A percentile compares a stretch with the other conserved stretches of the same genome.
phyloP scores from a whole-genome alignment of 1,140 invertebrate genomes.

The Bradynema listronoti region DNA sequence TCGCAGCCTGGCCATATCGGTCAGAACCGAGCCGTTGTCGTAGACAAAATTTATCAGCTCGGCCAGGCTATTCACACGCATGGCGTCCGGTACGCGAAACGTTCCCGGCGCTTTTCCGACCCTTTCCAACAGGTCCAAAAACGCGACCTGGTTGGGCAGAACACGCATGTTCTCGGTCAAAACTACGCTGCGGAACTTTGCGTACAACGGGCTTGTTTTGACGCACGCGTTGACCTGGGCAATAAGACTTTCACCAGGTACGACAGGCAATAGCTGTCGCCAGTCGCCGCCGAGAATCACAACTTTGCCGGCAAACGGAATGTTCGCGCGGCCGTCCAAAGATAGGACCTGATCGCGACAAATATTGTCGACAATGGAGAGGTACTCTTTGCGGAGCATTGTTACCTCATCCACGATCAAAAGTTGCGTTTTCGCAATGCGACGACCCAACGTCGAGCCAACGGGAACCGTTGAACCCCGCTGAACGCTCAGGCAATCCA shows the following conservation, averaged over 20 bases:
- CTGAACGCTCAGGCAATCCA: too few relatives aligned
- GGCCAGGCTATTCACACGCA: too few relatives aligned
- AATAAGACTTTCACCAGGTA: constrained; percentile 26
- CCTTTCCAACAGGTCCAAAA: too few relatives aligned
- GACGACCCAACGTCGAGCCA: too few relatives aligned
- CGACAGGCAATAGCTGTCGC: constrained; percentile 44
- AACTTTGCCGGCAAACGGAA: constrained; percentile 47
- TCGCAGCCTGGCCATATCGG: too few relatives aligned
- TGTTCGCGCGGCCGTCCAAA: too few relatives aligned
- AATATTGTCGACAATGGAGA: constrained; percentile 11
- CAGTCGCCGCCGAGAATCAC: constrained; percentile 50
- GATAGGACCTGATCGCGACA: too few relatives aligned
- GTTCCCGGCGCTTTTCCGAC: too few relatives aligned
- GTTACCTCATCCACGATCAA: constrained; percentile 22
- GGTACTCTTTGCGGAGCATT: constrained; percentile 6
- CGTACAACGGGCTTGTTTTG: constrained; percentile 43
- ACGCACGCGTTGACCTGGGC: constrained; percentile 39
- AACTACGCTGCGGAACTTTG: constrained; percentile 22
- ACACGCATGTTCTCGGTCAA: constrained; percentile 40
- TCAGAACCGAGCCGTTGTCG: too few relatives aligned
- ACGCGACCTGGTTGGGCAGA: too few relatives aligned
- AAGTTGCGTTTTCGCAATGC: constrained; percentile 7
- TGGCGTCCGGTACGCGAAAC: too few relatives aligned
- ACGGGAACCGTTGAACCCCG: constrained; percentile 12
- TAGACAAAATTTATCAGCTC: too few relatives aligned